Percentiles rank a stretch among this genome's conserved stretches.
Evolutionary conservation across 2,797 vertebrate species (phyloP).

Genomic region (Ambastaia sidthimunki): DNA sequence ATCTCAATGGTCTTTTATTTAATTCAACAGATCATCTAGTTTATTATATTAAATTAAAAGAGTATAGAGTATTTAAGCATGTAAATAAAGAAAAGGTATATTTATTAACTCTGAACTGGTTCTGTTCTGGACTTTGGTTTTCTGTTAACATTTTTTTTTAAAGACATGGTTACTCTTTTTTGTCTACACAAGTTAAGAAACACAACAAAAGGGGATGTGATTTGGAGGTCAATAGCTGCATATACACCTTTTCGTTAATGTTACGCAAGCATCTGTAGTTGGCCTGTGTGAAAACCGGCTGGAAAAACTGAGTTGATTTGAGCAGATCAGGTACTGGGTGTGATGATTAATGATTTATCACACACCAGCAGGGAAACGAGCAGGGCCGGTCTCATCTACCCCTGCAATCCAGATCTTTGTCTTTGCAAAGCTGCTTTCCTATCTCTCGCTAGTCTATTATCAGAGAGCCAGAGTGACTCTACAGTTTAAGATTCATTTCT

Average conservation of each 20-base stretch:
- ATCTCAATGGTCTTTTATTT: conserved; percentile 57
- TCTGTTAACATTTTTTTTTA: background rate
- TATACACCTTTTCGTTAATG: conserved; percentile 5
- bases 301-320: conserved; percentile 64
- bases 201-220: background rate
- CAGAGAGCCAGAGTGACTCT: background rate
- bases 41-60: background rate
- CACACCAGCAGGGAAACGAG: conserved; percentile 75
- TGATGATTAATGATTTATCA: conserved; percentile 81
- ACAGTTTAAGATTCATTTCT: background rate
- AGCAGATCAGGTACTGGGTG: conserved; percentile 78
- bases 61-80: background rate
- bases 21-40: conserved; percentile 59
- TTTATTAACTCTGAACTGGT: background rate
- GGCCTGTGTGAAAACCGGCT: conserved; percentile 44
- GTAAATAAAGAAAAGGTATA: background rate
- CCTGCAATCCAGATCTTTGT: conserved; percentile 71
- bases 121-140: background rate
- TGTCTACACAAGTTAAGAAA: background rate
- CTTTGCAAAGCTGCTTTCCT: conserved; percentile 15
- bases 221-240: conserved; percentile 35
- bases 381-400: conserved; percentile 63
- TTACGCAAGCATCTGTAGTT: conserved; percentile 29
- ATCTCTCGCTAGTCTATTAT: conserved; percentile 14
- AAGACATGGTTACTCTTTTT: background rate